Conservation (phyloP, 2,113 vertebrate genomes). For the Hemichromis elongatus region DNA sequence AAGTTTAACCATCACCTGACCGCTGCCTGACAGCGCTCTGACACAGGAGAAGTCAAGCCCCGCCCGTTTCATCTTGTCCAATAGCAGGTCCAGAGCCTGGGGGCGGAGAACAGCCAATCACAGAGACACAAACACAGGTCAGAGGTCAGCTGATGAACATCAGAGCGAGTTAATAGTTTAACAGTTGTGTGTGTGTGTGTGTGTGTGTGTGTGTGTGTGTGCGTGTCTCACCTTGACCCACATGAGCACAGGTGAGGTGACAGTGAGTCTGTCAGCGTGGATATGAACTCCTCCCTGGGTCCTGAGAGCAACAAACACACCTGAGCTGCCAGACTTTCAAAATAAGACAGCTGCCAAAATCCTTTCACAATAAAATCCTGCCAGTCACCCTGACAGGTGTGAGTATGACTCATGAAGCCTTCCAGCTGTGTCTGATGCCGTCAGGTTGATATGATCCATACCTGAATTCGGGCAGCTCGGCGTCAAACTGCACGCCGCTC, state of each 20-base stretch:
- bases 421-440: neutral
- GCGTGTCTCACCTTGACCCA: constrained; percentile 85
- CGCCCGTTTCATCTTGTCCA: constrained; percentile 84
- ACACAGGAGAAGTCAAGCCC: constrained; percentile 85
- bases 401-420: neutral
- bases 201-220: constrained; percentile 20
- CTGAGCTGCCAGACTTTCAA: neutral
- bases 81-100: constrained; percentile 87
- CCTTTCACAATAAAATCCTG: neutral
- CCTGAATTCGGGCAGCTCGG: constrained; percentile 86
- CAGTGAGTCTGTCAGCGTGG: constrained; percentile 80
- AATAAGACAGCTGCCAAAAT: neutral
- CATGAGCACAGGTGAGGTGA: constrained; percentile 94
- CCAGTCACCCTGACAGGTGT: neutral
- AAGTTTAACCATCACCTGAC: constrained; percentile 76
- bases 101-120: neutral
- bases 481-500: constrained; percentile 85
- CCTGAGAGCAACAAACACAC: constrained; percentile 60
- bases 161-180: neutral
- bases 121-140: neutral
- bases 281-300: constrained; percentile 87
- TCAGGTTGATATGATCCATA: constrained; percentile 21
- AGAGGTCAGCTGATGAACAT: neutral
- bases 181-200: neutral
- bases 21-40: constrained; percentile 86